phyloP scores from a whole-genome alignment of 2,797 vertebrate genomes.

The Crenuchus spilurus region DNA sequence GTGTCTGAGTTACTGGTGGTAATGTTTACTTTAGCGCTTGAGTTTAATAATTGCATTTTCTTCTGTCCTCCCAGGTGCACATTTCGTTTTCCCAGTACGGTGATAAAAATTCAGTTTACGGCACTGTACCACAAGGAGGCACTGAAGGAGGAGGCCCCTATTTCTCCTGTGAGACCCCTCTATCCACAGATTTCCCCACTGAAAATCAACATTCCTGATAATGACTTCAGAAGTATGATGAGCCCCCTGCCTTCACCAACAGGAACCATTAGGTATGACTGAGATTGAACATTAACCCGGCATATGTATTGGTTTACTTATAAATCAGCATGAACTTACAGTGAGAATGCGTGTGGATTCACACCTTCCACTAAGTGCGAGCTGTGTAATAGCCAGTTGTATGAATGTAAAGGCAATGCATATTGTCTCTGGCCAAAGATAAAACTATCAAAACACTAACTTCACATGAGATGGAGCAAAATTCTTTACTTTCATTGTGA shows the following conservation, averaged over 20 bases:
- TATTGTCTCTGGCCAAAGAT: too few relatives aligned
- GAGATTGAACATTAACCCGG: background rate
- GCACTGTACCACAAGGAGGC: slow-evolving; percentile 85
- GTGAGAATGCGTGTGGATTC: background rate
- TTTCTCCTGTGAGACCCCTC: slow-evolving; percentile 83
- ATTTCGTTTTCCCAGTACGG: slow-evolving; percentile 95
- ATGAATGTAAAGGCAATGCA: background rate
- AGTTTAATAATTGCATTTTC: background rate
- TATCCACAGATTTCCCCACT: slow-evolving; percentile 96
- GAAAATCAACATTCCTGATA: slow-evolving; percentile 98
- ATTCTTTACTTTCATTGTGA: too few relatives aligned
- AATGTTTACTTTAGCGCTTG: too few relatives aligned
- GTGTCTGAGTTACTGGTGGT: background rate
- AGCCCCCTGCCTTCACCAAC: slow-evolving; percentile 95
- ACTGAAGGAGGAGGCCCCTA: slow-evolving; percentile 77
- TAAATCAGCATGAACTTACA: background rate
- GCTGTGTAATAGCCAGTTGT: background rate
- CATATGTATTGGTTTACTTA: background rate
- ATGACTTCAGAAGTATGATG: slow-evolving; percentile 88
- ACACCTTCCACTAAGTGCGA: background rate
- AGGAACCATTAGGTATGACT: slow-evolving; percentile 91
- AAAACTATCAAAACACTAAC: too few relatives aligned
- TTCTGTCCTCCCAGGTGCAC: slow-evolving; percentile 81
- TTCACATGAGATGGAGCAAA: too few relatives aligned
- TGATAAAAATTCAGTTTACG: slow-evolving; percentile 96